Base-by-base conservation (phyloP, 1,140 invertebrate genomes). In the Lysiphlebus fabarum region DNA sequence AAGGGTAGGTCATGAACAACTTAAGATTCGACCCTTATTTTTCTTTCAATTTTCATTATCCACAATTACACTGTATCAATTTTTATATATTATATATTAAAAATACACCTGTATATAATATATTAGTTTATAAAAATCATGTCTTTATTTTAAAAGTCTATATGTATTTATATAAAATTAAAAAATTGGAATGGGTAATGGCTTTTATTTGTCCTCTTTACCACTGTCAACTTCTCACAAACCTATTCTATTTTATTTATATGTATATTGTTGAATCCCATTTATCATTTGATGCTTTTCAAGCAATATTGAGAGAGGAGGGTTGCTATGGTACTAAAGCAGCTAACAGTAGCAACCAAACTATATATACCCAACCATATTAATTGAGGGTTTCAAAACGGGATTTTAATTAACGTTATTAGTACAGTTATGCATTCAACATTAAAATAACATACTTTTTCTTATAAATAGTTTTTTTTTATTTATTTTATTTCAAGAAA, bases 381-480 rank as follows among this genome's bases (percentile, higher is more conserved):
- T 75, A 77, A 78, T 76, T 72, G 74, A 74, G 73, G 17, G 73
- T 76, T 71, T 72, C 66, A 53, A 38, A 62, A 59, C 56, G 59
- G 63, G 72, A 63, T 74, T 78, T 77, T 76, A 77, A 78, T 78
- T 74, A 77, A 76, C 71, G 66, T 77, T 75, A 78, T 78, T 77
- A 78, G 67, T 62, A 57, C 47, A 55, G 67, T 62, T 70, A 74
- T 62, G 56, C 56, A 50, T 58, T 45, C 47, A 36, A 62, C 45
- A 4, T 50, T 56, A 10, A 44, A 11, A 37, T 10, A 48, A 56
- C 10, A 7, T 51, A 44, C 5, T 45, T 2, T 33, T 26, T 48
- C 14, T 11, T 26, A 14, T 55, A 9, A 8, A 8, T 34, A 53
- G 1, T 11, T 36, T n/a, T n/a, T 11, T 7, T 38, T 4, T 5